Conservation (phyloP, 2,113 vertebrate species). For the Corythoichthys intestinalis region DNA sequence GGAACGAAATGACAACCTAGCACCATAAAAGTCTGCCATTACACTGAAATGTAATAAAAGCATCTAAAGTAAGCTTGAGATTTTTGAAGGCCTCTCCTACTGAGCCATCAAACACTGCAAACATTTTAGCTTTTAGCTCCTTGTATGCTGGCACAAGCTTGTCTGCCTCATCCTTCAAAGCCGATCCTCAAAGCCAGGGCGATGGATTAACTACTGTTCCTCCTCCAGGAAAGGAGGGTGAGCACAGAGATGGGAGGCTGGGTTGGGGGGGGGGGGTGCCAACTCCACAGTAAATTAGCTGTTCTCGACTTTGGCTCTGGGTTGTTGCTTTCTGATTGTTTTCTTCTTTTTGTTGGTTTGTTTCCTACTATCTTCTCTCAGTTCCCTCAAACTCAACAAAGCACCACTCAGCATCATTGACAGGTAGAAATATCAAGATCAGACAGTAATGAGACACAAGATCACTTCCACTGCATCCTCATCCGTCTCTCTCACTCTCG, state of each 20-base stretch:
- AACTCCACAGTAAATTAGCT: constrained; percentile 48
- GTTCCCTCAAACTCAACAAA: constrained; percentile 57
- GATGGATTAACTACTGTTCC: constrained; percentile 62
- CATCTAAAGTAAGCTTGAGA: background rate
- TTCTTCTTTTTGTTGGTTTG: constrained; percentile 12
- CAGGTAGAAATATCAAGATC: constrained; percentile 59
- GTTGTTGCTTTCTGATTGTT: constrained; percentile 19
- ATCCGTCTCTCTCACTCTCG: constrained; percentile 48
- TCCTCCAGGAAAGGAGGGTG: constrained; percentile 24
- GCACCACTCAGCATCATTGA: constrained; percentile 64
- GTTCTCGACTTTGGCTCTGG: constrained; percentile 32
- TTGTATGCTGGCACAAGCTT: constrained; percentile 37
- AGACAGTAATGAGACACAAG: constrained; percentile 62
- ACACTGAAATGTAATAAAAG: background rate
- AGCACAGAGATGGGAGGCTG: background rate
- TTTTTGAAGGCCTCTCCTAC: constrained; percentile 44
- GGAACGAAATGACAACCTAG: background rate
- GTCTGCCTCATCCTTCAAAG: constrained; percentile 64
- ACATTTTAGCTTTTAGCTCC: constrained; percentile 57
- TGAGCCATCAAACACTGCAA: constrained; percentile 49
- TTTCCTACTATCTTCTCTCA: constrained; percentile 18
- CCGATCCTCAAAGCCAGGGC: constrained; percentile 54
- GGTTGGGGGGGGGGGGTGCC: constrained; percentile 9
- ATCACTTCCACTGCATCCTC: constrained; percentile 52
- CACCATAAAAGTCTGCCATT: background rate